Evolutionary conservation across 2,113 vertebrate species (phyloP).

Genomic region (Crypturellus undulatus): DNA sequence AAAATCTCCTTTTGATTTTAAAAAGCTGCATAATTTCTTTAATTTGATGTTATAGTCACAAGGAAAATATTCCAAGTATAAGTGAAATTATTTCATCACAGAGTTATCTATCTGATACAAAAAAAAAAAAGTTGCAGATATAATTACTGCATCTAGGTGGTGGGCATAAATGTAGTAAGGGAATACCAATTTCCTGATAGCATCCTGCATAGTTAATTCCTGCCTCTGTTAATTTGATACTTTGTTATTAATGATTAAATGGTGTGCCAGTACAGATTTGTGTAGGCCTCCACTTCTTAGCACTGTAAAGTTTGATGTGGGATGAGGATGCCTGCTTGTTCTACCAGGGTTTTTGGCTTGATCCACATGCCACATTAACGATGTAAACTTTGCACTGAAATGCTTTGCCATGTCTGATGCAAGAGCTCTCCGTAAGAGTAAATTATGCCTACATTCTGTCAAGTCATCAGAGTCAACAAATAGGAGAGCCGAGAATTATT

Average conservation of each 20-base stretch:
- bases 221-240: background rate
- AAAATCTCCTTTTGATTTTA: background rate
- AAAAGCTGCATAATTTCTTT: background rate
- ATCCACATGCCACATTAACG: background rate
- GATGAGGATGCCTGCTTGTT: background rate
- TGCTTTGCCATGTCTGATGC: background rate
- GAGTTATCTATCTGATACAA: background rate
- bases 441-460: background rate
- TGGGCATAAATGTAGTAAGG: background rate
- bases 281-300: background rate
- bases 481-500: background rate
- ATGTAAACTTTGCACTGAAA: background rate
- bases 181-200: background rate
- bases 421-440: background rate
- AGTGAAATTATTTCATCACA: background rate
- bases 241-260: background rate
- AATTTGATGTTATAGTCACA: background rate
- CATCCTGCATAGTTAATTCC: background rate
- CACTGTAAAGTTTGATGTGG: background rate
- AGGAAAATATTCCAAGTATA: background rate
- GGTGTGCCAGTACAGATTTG: background rate
- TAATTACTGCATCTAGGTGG: background rate
- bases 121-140: background rate
- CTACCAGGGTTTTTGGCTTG: background rate
- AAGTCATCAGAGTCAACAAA: background rate